Base-by-base conservation (phyloP, 2,888 invertebrate species). In the Eueremaeus valkanovi region DNA sequence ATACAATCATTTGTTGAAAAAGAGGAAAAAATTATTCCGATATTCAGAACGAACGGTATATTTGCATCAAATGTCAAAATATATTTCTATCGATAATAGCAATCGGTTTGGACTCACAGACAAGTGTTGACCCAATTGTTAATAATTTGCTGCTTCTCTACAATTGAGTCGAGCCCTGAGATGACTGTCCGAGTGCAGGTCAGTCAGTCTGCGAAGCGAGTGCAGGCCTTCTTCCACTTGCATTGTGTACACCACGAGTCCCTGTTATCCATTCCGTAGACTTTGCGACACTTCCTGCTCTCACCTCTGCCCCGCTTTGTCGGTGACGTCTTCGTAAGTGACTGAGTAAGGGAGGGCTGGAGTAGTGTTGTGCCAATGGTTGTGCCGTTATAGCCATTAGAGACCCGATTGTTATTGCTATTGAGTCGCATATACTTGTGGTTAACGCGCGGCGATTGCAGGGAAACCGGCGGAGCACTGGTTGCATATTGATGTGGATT, bases 201-300 rank as follows among this genome's bases (percentile, higher is more conserved):
- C n/a, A n/a, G n/a, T 75, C 75, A 80, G 73, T 93, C 93, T 80
- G 90, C 91, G 84, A 95, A 95, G 80, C 95, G 89, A 80, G 90
- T 92, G 87, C 95, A 95, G 74, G 95, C 95, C 86, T 95, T 97
- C 88, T 97, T 97, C 97, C 97, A 97, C 84, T 94, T 95, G 89
- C 97, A 97, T 85, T 97, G 97, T 55, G 96, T 97, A 87, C 97
- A 97, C 97, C 97, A 97, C 82, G 90, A 89, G 79, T 95, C 95
- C 78, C 93, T 88, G 83, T 95, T 92, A 81, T 96, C 96, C 95
- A 97, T 96, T 79, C 97, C 97, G 85, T 97, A 97, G 31, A 96
- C 93, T 85, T 97, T 95, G 81, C 96, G 92, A 75, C 80, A 80
- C 73, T 80, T 80, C 40, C 79, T 75, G 49, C 77, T 78, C 70